A percentile compares a stretch with the other conserved stretches of the same genome.
phyloP scores from a whole-genome alignment of 1,140 invertebrate species.

The Zaprionus africanus region DNA sequence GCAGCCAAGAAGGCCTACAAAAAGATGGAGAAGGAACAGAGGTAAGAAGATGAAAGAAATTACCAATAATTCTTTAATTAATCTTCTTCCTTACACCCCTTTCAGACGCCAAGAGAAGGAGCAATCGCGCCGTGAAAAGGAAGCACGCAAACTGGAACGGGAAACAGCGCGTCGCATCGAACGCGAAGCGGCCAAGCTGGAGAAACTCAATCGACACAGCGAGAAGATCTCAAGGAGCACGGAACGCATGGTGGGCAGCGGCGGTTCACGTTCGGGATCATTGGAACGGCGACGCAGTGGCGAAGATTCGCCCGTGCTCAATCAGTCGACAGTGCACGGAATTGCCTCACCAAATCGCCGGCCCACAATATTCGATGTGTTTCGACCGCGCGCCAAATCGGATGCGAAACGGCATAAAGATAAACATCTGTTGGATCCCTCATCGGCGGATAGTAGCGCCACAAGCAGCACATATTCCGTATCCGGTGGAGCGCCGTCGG shows the following conservation, averaged over 20 bases:
- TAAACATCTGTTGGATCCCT: slow-evolving; percentile 65
- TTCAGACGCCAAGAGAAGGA: slow-evolving; percentile 79
- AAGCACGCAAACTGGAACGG: slow-evolving; percentile 78
- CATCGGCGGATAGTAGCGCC: slow-evolving; percentile 83
- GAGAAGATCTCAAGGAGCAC: slow-evolving; percentile 84
- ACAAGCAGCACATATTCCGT: slow-evolving; percentile 82
- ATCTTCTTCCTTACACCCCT: too few relatives aligned
- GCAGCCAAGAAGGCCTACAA: slow-evolving; percentile 81
- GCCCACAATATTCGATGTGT: slow-evolving; percentile 92
- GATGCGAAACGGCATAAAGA: slow-evolving; percentile 89
- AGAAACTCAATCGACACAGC: slow-evolving; percentile 81
- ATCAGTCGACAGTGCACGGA: slow-evolving; percentile 84
- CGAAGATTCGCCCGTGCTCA: slow-evolving; percentile 85
- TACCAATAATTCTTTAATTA: background rate
- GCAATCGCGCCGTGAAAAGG: slow-evolving; percentile 76
- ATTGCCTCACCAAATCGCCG: slow-evolving; percentile 89
- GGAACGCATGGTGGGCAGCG: slow-evolving; percentile 72
- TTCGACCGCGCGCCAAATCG: slow-evolving; percentile 92
- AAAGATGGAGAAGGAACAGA: slow-evolving; percentile 82
- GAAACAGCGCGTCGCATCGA: slow-evolving; percentile 77
- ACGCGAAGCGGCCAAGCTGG: slow-evolving; percentile 80
- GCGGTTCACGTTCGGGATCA: slow-evolving; percentile 73
- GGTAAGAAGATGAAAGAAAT: slow-evolving; percentile 46
- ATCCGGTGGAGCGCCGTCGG: slow-evolving; percentile 71
- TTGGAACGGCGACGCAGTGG: slow-evolving; percentile 87